A percentile compares a stretch with the other conserved stretches of the same genome.
phyloP scores from a whole-genome alignment of 92 coral and sea anemone genomes.

The Ricordea florida region DNA sequence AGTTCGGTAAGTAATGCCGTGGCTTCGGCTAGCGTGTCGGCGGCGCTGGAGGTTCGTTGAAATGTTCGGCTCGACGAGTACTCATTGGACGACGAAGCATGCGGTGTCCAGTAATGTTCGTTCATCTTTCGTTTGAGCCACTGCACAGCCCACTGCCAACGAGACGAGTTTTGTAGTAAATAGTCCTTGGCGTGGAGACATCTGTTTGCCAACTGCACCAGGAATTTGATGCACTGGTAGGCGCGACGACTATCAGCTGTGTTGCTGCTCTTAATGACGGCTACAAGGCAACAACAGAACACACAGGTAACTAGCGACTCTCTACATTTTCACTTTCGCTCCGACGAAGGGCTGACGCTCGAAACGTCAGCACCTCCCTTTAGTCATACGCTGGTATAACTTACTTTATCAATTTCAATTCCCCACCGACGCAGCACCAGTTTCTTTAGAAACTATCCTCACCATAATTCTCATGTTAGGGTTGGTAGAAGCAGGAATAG shows the following conservation, averaged over 20 bases:
- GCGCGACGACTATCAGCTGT: slow-evolving; percentile 88
- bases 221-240: slow-evolving; percentile 87
- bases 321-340: too few species aligned
- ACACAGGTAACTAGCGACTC: too few species aligned
- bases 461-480: too few species aligned
- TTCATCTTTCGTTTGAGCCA: slow-evolving; percentile 92
- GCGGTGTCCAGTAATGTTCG: slow-evolving; percentile 93
- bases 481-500: too few species aligned
- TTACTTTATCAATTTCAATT: too few species aligned
- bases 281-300: slow-evolving; percentile 42
- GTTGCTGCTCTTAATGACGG: slow-evolving; percentile 82
- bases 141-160: slow-evolving; percentile 96
- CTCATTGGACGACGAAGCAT: slow-evolving; percentile 80
- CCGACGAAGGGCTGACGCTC: too few species aligned
- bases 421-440: too few species aligned
- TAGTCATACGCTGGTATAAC: too few species aligned
- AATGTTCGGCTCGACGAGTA: slow-evolving; percentile 88
- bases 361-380: too few species aligned
- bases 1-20: slow-evolving; percentile 91
- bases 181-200: slow-evolving; percentile 85
- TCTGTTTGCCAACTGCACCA: slow-evolving; percentile 84
- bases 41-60: slow-evolving; percentile 90
- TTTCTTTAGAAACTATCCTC: too few species aligned
- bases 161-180: slow-evolving; percentile 86
- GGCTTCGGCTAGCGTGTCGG: slow-evolving; percentile 92